Percentiles rank a stretch among this genome's conserved stretches.
Conservation (phyloP, 2,797 vertebrate species). For the Anas capensis region DNA sequence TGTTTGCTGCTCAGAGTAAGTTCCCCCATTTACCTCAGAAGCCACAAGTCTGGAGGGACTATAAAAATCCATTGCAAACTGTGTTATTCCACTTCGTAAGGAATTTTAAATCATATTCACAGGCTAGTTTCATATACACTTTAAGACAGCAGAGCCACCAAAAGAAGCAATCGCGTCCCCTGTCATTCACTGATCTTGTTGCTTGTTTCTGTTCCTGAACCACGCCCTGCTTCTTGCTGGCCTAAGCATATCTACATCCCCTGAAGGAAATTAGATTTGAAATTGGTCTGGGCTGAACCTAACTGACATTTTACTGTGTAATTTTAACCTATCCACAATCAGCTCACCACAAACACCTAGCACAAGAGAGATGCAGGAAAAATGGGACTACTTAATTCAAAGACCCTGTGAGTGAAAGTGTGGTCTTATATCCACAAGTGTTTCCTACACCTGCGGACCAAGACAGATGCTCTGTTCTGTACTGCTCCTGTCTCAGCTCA, state of each 20-base stretch:
- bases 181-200: not conserved
- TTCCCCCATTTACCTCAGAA: slow-evolving; percentile 35
- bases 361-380: not conserved
- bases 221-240: slow-evolving; percentile 57
- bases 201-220: slow-evolving; percentile 43
- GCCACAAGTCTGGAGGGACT: slow-evolving; percentile 16
- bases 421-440: not conserved
- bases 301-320: not conserved
- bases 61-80: not conserved
- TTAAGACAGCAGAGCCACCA: not conserved
- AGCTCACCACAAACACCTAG: not conserved
- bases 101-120: not conserved
- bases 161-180: not conserved
- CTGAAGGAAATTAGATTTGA: slow-evolving; percentile 28
- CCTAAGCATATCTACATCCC: slow-evolving; percentile 35
- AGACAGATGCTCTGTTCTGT: not conserved
- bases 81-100: not conserved
- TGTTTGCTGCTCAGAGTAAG: slow-evolving; percentile 39
- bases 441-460: not conserved
- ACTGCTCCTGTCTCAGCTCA: slow-evolving; percentile 2
- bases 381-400: not conserved
- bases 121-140: not conserved
- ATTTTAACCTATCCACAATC: not conserved
- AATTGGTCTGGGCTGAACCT: slow-evolving; percentile 19
- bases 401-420: not conserved